phyloP scores from a whole-genome alignment of 2,113 vertebrate genomes.

The Cyprinus carpio region DNA sequence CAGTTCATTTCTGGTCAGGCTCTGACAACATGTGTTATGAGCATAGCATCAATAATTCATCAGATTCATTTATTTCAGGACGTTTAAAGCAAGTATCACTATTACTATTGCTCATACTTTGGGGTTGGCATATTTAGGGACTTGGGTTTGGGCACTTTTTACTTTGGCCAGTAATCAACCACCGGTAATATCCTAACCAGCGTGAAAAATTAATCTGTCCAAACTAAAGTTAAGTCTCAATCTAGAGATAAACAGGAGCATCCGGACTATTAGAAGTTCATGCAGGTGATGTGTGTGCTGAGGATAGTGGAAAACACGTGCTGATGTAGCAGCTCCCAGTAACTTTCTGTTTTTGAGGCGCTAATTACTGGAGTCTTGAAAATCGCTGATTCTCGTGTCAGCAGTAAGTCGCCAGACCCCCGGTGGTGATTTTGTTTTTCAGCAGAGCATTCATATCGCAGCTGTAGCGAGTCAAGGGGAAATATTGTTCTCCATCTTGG shows the following conservation, averaged over 20 bases:
- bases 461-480: conserved; percentile 33
- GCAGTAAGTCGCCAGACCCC: conserved; percentile 34
- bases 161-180: background rate
- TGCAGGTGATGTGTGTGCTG: background rate
- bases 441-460: conserved; percentile 30
- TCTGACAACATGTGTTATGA: background rate
- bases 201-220: background rate
- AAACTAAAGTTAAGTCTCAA: background rate
- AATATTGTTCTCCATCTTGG: conserved; percentile 28
- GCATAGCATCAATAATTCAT: background rate
- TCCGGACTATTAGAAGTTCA: background rate
- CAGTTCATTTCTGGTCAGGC: conserved; percentile 1
- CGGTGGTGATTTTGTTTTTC: conserved; percentile 44
- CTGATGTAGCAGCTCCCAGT: conserved; percentile 33
- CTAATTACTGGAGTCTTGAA: conserved; percentile 35
- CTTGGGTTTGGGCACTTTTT: background rate
- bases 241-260: background rate
- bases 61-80: background rate
- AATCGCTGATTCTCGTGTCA: conserved; percentile 16
- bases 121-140: background rate
- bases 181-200: too few species aligned
- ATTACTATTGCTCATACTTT: background rate
- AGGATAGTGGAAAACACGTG: conserved; percentile 25
- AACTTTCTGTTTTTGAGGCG: conserved; percentile 1
- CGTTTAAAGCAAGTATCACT: too few species aligned